Conservation (phyloP, 2,797 vertebrate genomes). For the Acanthiza pusilla region DNA sequence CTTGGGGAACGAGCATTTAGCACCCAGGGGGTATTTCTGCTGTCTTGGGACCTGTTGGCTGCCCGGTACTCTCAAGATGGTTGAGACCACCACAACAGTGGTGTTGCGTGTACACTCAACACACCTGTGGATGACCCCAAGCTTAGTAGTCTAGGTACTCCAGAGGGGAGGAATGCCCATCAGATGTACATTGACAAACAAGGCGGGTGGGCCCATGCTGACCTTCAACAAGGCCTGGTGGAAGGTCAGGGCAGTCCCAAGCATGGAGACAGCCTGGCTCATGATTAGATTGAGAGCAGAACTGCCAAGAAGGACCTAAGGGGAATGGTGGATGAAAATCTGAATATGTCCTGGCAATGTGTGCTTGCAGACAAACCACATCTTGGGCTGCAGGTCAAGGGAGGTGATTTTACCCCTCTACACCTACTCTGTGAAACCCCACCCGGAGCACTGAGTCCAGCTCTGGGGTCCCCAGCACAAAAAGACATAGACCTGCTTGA, state of each 20-base stretch:
- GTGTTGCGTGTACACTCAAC: neutral
- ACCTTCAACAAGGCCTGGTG: neutral
- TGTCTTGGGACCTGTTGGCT: no score
- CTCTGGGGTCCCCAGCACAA: neutral
- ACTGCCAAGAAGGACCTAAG: neutral
- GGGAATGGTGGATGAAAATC: neutral
- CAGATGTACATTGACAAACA: rapidly evolving
- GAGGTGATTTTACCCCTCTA: neutral
- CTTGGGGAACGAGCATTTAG: no score
- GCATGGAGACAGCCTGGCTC: neutral
- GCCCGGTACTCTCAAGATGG: no score
- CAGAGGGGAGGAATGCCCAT: neutral
- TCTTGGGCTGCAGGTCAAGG: neutral
- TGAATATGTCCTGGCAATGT: neutral
- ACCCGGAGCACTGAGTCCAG: no score
- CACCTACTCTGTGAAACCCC: neutral
- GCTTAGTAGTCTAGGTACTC: neutral
- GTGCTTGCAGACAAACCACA: neutral
- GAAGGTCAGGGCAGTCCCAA: neutral
- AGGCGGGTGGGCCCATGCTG: no score
- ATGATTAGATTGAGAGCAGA: neutral
- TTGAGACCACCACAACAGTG: no score
- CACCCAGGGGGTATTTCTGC: no score
- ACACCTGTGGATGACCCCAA: neutral
- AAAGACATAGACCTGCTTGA: no score